Percentiles rank a stretch among this genome's conserved stretches.
Conservation (phyloP, 2,888 invertebrate genomes). For the Stegophylla sp. region DNA sequence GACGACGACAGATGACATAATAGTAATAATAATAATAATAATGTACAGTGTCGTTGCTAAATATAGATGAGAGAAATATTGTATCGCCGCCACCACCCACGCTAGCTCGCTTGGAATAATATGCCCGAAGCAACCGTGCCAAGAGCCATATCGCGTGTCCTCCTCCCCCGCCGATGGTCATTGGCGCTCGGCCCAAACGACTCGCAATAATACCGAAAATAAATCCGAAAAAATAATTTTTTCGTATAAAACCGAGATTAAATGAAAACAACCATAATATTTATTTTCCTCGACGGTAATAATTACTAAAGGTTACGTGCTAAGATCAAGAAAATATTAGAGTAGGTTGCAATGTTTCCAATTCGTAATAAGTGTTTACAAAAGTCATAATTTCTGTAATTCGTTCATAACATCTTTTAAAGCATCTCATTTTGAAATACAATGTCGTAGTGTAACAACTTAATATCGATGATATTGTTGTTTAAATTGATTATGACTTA, state of each 20-base stretch:
- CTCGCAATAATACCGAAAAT: slow-evolving; percentile 15
- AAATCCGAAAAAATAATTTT: slow-evolving; percentile 16
- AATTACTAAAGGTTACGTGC: too few relatives aligned
- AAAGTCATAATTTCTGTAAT: too few relatives aligned
- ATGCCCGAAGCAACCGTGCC: slow-evolving; percentile 11
- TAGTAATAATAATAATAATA: background rate
- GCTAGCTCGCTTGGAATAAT: background rate
- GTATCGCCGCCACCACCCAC: slow-evolving; percentile 44
- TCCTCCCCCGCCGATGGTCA: background rate
- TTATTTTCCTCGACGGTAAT: too few relatives aligned
- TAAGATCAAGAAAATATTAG: too few relatives aligned
- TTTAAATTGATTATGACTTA: too few relatives aligned
- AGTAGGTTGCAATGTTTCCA: too few relatives aligned
- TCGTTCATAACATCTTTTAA: too few relatives aligned
- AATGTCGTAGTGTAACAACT: too few relatives aligned
- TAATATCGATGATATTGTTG: too few relatives aligned
- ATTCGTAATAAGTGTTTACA: too few relatives aligned
- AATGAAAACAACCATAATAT: background rate
- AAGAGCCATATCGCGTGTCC: slow-evolving; percentile 37
- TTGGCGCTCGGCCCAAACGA: slow-evolving; percentile 30
- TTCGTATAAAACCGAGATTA: background rate
- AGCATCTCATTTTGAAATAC: too few relatives aligned
- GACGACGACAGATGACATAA: background rate
- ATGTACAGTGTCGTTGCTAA: slow-evolving; percentile 1
- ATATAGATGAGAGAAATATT: slow-evolving; percentile 22